Conservation (phyloP, 1,140 invertebrate genomes). For the Microplitis mediator region DNA sequence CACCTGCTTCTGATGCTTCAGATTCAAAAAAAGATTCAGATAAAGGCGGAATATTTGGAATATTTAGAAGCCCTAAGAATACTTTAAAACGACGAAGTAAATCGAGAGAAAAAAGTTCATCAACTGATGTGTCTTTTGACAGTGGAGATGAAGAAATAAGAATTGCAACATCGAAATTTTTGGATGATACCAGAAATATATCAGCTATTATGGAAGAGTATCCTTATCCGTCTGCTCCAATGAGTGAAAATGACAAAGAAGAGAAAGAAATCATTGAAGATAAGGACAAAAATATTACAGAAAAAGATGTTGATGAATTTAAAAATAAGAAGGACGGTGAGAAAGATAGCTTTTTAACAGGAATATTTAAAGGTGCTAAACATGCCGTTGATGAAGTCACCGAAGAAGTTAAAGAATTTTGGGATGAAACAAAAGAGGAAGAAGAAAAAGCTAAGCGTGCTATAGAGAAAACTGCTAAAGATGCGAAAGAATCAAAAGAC, state of each 20-base stretch:
- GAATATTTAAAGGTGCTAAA: constrained; percentile 41
- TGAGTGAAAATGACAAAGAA: constrained; percentile 2
- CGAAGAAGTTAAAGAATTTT: constrained; percentile 35
- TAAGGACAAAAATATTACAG: constrained; percentile 3
- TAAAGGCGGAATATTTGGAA: constrained; percentile 42
- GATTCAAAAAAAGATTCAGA: constrained; percentile 33
- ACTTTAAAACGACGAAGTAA: constrained; percentile 43
- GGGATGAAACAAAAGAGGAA: constrained; percentile 30
- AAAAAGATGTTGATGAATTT: constrained; percentile 4
- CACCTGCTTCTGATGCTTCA: not conserved
- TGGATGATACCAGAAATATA: constrained; percentile 39
- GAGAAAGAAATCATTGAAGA: constrained; percentile 19
- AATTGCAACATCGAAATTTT: constrained; percentile 29
- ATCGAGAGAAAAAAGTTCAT: constrained; percentile 44
- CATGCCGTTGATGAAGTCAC: constrained; percentile 27
- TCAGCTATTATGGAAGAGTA: constrained; percentile 22
- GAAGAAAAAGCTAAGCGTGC: constrained; percentile 14
- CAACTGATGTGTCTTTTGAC: constrained; percentile 29
- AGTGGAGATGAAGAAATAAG: constrained; percentile 34
- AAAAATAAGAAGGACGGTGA: constrained; percentile 25
- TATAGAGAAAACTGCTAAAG: constrained; percentile 1
- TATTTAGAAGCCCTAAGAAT: constrained; percentile 44
- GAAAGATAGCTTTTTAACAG: constrained; percentile 35
- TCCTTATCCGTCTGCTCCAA: not conserved
- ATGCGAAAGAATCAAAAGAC: constrained; percentile 22